phyloP scores from a whole-genome alignment of 2,888 invertebrate species.

The Agrochola litura region DNA sequence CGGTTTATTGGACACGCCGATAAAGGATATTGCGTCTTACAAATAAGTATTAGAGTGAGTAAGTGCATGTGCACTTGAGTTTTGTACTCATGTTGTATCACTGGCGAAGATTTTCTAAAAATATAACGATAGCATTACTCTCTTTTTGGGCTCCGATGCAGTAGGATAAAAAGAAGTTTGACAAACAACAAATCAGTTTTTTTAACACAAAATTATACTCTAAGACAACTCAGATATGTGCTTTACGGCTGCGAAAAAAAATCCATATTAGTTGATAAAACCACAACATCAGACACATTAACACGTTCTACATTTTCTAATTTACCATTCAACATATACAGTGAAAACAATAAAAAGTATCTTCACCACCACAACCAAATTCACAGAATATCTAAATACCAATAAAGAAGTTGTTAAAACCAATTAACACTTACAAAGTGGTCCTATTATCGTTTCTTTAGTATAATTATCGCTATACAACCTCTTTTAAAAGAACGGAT shows the following conservation, averaged over 20 bases:
- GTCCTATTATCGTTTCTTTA: conserved; percentile 20
- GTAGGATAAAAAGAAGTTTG: not conserved
- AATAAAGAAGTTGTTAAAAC: conserved; percentile 38
- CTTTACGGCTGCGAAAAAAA: not conserved
- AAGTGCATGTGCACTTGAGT: conserved; percentile 17
- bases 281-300: not conserved
- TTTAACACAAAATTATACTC: not conserved
- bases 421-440: conserved; percentile 55
- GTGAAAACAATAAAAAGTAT: not conserved
- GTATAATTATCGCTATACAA: conserved; percentile 55
- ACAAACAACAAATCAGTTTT: not conserved
- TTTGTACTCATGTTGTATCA: not conserved
- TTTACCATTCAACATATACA: not conserved
- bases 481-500: conserved; percentile 32
- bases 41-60: not conserved
- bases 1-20: conserved; percentile 44
- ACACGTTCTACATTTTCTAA: not conserved
- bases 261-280: not conserved
- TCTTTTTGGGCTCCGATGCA: not conserved
- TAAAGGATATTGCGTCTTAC: conserved; percentile 48
- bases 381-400: conserved; percentile 17
- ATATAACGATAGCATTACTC: not conserved
- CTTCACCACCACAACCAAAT: not conserved
- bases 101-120: not conserved
- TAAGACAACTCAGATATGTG: not conserved